These are phyloP conservation scores for Schrankia costaestrigalis DNA, from an alignment of 2,888 invertebrate species.

Conservation along the genomic window DNA sequence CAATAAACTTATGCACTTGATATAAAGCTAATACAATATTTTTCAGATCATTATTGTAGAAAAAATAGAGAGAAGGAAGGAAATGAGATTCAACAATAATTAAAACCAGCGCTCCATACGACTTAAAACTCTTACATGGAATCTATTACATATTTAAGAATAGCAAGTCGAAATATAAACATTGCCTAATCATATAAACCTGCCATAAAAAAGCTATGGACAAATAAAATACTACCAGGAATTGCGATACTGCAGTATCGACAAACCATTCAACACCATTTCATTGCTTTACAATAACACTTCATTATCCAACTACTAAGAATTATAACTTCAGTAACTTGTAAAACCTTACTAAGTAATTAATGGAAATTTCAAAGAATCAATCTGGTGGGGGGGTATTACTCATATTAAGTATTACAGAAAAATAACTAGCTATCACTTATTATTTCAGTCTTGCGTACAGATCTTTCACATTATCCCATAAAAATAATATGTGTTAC, in stretches of 20 bases:
- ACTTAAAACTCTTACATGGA: slow-evolving; percentile 1
- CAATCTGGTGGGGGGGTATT: background rate
- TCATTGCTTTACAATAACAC: slow-evolving; percentile 1
- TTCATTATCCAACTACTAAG: slow-evolving; percentile 1
- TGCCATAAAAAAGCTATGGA: slow-evolving; percentile 2
- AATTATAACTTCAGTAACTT: background rate
- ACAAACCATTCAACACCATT: slow-evolving; percentile 3
- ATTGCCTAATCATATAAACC: background rate
- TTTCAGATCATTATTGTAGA: slow-evolving; percentile 5
- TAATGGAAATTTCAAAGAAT: slow-evolving; percentile 2
- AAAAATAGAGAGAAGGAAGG: slow-evolving; percentile 1
- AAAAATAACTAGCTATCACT: slow-evolving; percentile 31
- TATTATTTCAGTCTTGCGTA: slow-evolving; percentile 39
- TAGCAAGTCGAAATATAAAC: slow-evolving; percentile 5
- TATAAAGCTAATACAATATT: slow-evolving; percentile 4
- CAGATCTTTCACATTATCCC: slow-evolving; percentile 33
- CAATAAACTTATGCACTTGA: slow-evolving; percentile 5
- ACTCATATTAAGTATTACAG: slow-evolving; percentile 15
- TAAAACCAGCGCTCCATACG: no score
- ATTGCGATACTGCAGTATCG: background rate
- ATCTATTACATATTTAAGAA: slow-evolving; percentile 7
- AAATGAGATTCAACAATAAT: slow-evolving; percentile 32
- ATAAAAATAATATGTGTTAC: slow-evolving; percentile 22
- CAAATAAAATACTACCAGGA: slow-evolving; percentile 1
- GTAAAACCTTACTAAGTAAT: background rate